These are phyloP conservation scores for Poecilobothrus nobilitatus DNA, from an alignment of 2,888 invertebrate species.

Conservation along the genomic window DNA sequence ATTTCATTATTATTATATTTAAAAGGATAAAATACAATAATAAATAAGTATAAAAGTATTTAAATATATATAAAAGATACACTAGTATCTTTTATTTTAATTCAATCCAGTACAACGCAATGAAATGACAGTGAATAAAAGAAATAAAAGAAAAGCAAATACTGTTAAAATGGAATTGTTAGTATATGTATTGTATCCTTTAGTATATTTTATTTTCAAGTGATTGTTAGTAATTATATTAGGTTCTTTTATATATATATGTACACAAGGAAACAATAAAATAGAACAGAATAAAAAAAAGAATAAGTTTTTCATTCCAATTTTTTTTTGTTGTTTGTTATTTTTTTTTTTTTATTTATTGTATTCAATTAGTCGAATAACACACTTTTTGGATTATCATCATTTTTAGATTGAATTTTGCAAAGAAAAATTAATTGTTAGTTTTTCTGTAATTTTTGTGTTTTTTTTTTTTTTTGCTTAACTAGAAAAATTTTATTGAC, in stretches of 20 bases:
- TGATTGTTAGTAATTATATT: neutral
- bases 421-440: too few species aligned
- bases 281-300: neutral
- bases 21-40: too few species aligned
- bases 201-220: neutral
- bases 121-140: neutral
- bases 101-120: neutral
- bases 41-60: too few species aligned
- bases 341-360: constrained; percentile 23
- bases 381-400: constrained; percentile 39
- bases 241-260: neutral
- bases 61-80: too few species aligned
- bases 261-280: constrained; percentile 9
- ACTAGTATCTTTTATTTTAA: too few species aligned
- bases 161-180: neutral
- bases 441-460: too few species aligned
- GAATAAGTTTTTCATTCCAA: too few species aligned
- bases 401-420: neutral
- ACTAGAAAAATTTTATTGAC: too few species aligned
- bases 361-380: constrained; percentile 40
- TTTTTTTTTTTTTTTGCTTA: too few species aligned
- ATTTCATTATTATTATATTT: too few species aligned
- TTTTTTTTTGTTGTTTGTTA: too few species aligned
- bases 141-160: neutral
- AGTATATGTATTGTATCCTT: neutral